phyloP scores from a whole-genome alignment of 2,797 vertebrate genomes.

The Agapornis canus region DNA sequence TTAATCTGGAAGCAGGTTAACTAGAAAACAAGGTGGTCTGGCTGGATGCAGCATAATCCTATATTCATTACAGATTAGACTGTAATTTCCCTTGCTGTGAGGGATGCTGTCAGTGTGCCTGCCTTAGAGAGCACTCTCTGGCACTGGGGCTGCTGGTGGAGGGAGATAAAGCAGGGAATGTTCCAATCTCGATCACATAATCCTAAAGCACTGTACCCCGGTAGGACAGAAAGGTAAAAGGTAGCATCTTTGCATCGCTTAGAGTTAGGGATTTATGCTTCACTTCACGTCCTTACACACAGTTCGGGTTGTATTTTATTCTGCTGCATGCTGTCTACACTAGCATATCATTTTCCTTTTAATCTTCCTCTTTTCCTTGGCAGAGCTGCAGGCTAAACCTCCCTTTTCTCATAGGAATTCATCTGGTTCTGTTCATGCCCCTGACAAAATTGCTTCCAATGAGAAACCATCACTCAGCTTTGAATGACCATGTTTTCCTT shows the following conservation, averaged over 20 bases:
- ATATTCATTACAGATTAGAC: neutral
- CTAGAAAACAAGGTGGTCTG: neutral
- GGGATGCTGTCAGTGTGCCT: accelerated
- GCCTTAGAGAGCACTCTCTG: accelerated
- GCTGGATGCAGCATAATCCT: neutral
- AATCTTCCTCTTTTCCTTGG: neutral
- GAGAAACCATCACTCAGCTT: neutral
- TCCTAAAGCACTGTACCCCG: accelerated
- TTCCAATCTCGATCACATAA: neutral
- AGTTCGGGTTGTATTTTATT: neutral
- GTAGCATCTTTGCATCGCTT: accelerated
- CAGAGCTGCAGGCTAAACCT: neutral
- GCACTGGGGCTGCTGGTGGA: neutral
- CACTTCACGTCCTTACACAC: neutral
- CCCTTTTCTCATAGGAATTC: neutral
- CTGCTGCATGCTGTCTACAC: accelerated
- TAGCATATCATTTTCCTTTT: neutral
- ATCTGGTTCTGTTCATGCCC: neutral
- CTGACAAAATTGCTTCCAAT: neutral
- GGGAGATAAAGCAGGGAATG: neutral
- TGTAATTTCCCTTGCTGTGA: accelerated
- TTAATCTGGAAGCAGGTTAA: neutral
- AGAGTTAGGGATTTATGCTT: neutral
- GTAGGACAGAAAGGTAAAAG: neutral
- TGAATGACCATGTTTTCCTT: neutral